Evolutionary conservation across 2,888 invertebrate species (phyloP), one percentile per base, ranked within the genome.

Genomic region (Andrena hattorfiana): DNA sequence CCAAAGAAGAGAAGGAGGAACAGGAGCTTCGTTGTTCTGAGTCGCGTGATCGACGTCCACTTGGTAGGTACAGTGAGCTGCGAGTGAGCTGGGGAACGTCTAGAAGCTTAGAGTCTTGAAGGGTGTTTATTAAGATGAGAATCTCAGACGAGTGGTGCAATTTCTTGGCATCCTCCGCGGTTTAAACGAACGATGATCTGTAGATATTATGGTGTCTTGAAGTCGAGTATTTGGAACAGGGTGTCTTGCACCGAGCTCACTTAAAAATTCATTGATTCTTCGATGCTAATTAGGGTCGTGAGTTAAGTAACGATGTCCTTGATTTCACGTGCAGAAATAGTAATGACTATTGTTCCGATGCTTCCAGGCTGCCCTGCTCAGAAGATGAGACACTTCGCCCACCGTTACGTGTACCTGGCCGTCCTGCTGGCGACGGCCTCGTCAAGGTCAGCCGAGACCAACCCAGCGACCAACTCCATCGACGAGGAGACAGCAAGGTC

Each of bases 401-500:
- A 90, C 64, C 85, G 86, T 67, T 92, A 77, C 88, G 77, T 85
- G 69, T 91, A 85, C 80, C 81, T 92, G 74, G 91, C 90, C 71
- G 60, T 92, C 42, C 68, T 93, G 49, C 42, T 93, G 82, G 92
- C 90, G 68, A 83, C 89, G 77, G 91, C 87, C 8, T 86, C 90
- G 77, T 92, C 93, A 86, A 90, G 93, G 80, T 91, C 93, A 71
- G 87, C 92, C 42, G 92, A 93, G 77, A 90, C 90, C 28, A 92
- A 91, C 74, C 87, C 85, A 20, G 71, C 75, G 7, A 68, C 71
- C 20, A 93, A 93, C 66, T 91, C 91, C 66, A 92, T 93, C 82
- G 91, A 93, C 74, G 93, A 93, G 23, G 90, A 93, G 76, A 90
- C 88, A 6, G 89, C 90, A 7, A 90, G 93, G 79, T 93, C 93